Evolutionary conservation across 2,113 vertebrate genomes (phyloP), one percentile per base, ranked within the genome.

Genomic region (Scomber colias): DNA sequence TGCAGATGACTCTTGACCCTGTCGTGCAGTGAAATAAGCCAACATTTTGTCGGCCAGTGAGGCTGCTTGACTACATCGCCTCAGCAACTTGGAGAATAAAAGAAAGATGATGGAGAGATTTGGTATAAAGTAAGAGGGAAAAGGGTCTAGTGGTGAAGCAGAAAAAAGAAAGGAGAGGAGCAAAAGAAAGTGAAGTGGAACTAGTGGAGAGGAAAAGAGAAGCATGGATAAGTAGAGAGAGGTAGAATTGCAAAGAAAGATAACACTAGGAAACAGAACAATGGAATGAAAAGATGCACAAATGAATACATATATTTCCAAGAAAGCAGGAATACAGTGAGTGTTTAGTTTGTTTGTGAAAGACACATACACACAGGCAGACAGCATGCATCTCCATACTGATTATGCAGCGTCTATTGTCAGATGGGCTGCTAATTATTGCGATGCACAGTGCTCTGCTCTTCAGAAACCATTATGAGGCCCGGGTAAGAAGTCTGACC

Each of bases 351-450:
- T 82, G 82, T 87, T 88, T 63, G 50, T 67, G 19, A 59, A 69
- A 79, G 53, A 61, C 72, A 60, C 68, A 75, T 69, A 31, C 80
- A 66, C 72, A 60, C 68, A 75, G 72, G 44, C 80, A 66, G 63
- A 77, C 82, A 65, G 87, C 80, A 84, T 79, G 73, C 89, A 86
- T 91, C 87, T 89, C 84, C 85, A 86, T 88, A 72, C 81, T 92
- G 85, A 92, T 92, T 92, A 91, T 92, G 87, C 87, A 61, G 81
- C 68, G 17, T 65, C 90, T 70, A 92, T 92, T 92, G 91, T 92
- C 83, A 70, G 0, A 53, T 3, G 76, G 81, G 75, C 76, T 75
- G 77, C 84, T 92, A 92, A 92, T 92, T 92, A 92, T 91, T 87
- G 81, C 81, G 73, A 81, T 57, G 85, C 85, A 77, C 77, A 56